Evolutionary conservation across 1,140 invertebrate genomes (phyloP).

Genomic region (Hycleus phaleratus): DNA sequence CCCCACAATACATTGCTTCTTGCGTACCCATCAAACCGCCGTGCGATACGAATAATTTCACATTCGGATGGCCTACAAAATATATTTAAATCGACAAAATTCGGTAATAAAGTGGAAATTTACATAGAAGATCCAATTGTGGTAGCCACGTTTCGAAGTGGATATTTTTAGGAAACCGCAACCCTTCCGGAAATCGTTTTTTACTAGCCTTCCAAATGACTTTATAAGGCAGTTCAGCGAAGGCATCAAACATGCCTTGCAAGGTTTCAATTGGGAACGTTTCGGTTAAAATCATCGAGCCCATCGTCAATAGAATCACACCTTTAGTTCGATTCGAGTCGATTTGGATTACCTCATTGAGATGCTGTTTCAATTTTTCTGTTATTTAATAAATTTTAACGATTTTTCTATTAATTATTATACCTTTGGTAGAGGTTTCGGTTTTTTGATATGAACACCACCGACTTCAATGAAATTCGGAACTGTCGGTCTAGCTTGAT

Average conservation of each 20-base stretch:
- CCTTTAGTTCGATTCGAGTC: conserved; percentile 30
- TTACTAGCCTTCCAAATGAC: conserved; percentile 56
- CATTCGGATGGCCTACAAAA: conserved; percentile 43
- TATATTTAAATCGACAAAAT: conserved; percentile 41
- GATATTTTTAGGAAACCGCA: conserved; percentile 47
- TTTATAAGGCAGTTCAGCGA: conserved; percentile 50
- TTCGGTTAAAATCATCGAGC: conserved; percentile 39
- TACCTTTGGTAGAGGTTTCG: conserved; percentile 24
- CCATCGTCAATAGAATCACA: conserved; percentile 43
- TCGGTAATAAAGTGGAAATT: conserved; percentile 8
- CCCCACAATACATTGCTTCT: conserved; percentile 47
- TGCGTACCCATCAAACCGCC: conserved; percentile 48
- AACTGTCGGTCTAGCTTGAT: conserved; percentile 33
- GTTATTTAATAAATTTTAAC: background rate
- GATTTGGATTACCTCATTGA: conserved; percentile 23
- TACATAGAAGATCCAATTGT: conserved; percentile 57
- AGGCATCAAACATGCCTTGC: conserved; percentile 44
- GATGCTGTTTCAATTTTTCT: conserved; percentile 26
- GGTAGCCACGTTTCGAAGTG: conserved; percentile 58
- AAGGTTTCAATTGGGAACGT: conserved; percentile 35
- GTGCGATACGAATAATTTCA: conserved; percentile 49
- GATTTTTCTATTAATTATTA: background rate
- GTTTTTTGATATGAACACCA: conserved; percentile 28
- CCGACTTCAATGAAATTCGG: conserved; percentile 40
- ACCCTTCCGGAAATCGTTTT: conserved; percentile 34